Evolutionary conservation across 2,113 vertebrate genomes (phyloP).

Genomic region (Anarhynchus alexandrinus): DNA sequence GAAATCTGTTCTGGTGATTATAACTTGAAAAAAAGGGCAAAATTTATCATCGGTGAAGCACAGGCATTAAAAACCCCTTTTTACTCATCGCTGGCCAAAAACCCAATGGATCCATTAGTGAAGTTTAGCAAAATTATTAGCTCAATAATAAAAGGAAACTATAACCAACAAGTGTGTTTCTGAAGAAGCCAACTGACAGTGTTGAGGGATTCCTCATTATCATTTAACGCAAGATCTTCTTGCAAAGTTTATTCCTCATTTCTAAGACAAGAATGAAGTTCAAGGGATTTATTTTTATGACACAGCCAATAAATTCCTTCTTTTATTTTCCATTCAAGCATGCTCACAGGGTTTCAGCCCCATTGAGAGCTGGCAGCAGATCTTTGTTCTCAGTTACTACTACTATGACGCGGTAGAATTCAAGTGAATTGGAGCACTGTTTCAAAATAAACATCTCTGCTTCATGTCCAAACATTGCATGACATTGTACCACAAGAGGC

Average conservation of each 20-base stretch:
- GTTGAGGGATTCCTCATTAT: neutral
- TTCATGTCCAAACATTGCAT: neutral
- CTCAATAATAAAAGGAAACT: neutral
- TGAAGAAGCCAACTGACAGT: neutral
- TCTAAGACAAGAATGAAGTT: neutral
- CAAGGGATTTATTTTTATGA: neutral
- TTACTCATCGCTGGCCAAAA: neutral
- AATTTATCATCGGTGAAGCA: neutral
- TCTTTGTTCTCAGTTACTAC: neutral
- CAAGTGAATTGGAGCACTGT: neutral
- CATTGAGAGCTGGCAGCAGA: neutral
- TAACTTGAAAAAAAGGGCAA: neutral
- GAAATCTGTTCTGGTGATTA: neutral
- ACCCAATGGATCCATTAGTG: neutral
- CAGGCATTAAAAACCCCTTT: neutral
- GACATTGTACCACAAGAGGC: accelerated
- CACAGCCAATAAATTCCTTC: neutral
- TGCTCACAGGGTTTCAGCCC: neutral
- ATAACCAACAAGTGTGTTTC: neutral
- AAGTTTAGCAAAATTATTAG: neutral
- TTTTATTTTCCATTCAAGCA: neutral
- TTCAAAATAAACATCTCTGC: neutral
- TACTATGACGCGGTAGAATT: neutral
- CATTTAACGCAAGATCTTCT: neutral
- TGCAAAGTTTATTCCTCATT: neutral